Base-by-base conservation (phyloP, 2,113 vertebrate genomes). In the Morone chrysops region DNA sequence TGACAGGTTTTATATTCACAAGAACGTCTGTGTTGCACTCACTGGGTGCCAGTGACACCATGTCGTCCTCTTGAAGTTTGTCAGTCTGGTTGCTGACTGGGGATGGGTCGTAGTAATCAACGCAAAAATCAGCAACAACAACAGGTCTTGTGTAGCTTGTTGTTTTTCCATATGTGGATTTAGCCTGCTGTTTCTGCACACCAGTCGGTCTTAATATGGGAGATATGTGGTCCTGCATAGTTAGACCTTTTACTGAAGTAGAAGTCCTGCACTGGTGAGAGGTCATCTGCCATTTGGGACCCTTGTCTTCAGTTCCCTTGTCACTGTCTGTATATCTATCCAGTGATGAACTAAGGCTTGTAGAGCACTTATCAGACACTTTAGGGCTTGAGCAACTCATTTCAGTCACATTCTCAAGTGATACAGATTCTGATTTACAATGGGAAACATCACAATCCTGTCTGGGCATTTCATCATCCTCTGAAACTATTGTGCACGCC, bases 11-110 rank as follows among this genome's bases (percentile, higher is more conserved):
- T 61, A 84, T 87, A 88, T 87, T 95, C 73, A 97, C 79, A 1
- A 97, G 94, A 73, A 96, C 61, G 57, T 97, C 96, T 6, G 97
- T 97, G 81, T 95, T 96, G 80, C 96, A 96, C 36, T 97, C 96
- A 17, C 96, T 97, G 57, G 92, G 95, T 25, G 90, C 90, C 65
- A 95, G 57, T 12, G 96, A 97, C 54, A 75, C 83, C 2, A 60
- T 12, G 3, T 96, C 95, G 25, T 95, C 91, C 0, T 94, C 95
- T 63, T 69, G 94, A 73, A 90, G 85, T 16, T 89, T 92, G 1
- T 82, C 80, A 4, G 92, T 91, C 17, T 36, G 17, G 5, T 92
- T 70, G 0, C 89, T 94, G n/a, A 72, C 25, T 13, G 91, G 87
- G 4, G 94, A 93, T 1, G 31, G 8, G 0, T n/a, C 72, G 51